Percentiles rank a stretch among this genome's conserved stretches.
phyloP scores from a whole-genome alignment of 2,113 vertebrate species.

The Heterotilapia buettikoferi region DNA sequence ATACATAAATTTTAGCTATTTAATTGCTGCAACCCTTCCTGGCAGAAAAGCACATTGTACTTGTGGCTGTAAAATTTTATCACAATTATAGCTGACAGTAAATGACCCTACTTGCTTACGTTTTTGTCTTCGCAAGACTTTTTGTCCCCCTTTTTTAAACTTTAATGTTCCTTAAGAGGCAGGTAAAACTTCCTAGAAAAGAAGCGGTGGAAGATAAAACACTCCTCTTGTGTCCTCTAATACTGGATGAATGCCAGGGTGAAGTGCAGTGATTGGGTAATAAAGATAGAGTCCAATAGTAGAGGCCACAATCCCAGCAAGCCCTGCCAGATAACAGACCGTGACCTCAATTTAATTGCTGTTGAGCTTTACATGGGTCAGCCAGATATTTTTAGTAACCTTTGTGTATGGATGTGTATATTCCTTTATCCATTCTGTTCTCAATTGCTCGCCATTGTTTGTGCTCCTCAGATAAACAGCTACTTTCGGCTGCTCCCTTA shows the following conservation, averaged over 20 bases:
- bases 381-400: slow-evolving; percentile 15
- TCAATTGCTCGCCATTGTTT: not conserved
- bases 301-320: slow-evolving; percentile 31
- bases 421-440: not conserved
- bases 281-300: slow-evolving; percentile 43
- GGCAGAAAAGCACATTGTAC: not conserved
- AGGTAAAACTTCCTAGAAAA: not conserved
- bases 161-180: slow-evolving; percentile 11
- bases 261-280: slow-evolving; percentile 50
- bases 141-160: not conserved
- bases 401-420: not conserved
- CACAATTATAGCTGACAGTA: slow-evolving; percentile 14
- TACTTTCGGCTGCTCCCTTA: not conserved
- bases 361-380: slow-evolving; percentile 36
- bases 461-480: not conserved
- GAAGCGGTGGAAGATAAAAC: slow-evolving; percentile 15
- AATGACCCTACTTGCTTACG: not conserved
- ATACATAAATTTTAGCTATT: slow-evolving; percentile 1
- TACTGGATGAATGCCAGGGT: slow-evolving; percentile 35
- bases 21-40: slow-evolving; percentile 21
- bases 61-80: slow-evolving; percentile 6
- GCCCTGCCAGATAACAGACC: slow-evolving; percentile 26
- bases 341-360: slow-evolving; percentile 56
- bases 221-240: slow-evolving; percentile 34
- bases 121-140: not conserved